Percentiles rank a stretch among this genome's conserved stretches.
phyloP scores from a whole-genome alignment of 2,888 invertebrate species.

The Zonitis immaculata region DNA sequence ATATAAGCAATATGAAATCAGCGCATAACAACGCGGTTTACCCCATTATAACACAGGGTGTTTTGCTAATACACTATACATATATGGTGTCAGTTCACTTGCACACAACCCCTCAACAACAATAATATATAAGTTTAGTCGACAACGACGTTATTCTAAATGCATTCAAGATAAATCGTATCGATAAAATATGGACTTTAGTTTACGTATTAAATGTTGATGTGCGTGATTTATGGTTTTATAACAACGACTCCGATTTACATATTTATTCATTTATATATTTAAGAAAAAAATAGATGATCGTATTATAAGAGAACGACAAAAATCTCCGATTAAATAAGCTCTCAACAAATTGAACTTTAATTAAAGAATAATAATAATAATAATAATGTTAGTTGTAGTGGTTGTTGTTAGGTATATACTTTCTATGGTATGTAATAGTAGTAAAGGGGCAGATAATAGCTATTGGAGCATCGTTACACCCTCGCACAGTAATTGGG shows the following conservation, averaged over 20 bases:
- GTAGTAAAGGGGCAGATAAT: conserved; percentile 44
- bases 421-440: conserved; percentile 39
- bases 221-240: conserved; percentile 39
- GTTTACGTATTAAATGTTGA: conserved; percentile 45
- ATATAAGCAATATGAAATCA: conserved; percentile 49
- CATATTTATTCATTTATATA: conserved; percentile 30
- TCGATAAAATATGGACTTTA: conserved; percentile 48
- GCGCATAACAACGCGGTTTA: conserved; percentile 51
- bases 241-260: conserved; percentile 41
- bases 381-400: too few species aligned
- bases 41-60: conserved; percentile 45
- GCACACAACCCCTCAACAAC: too few species aligned
- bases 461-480: conserved; percentile 38
- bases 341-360: conserved; percentile 17
- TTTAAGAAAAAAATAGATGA: too few species aligned
- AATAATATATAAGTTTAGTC: too few species aligned
- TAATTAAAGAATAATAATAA: conserved; percentile 27
- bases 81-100: conserved; percentile 28
- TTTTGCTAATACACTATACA: conserved; percentile 16
- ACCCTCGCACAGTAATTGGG: conserved; percentile 42
- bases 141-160: conserved; percentile 42
- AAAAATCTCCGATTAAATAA: conserved; percentile 1
- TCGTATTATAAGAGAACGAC: too few species aligned
- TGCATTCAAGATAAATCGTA: conserved; percentile 49
- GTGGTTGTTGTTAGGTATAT: conserved; percentile 29